These are phyloP conservation scores for Heliocidaris erythrogramma DNA, from an alignment of 35 echinoderm and acorn worm species.

Conservation along the genomic window DNA sequence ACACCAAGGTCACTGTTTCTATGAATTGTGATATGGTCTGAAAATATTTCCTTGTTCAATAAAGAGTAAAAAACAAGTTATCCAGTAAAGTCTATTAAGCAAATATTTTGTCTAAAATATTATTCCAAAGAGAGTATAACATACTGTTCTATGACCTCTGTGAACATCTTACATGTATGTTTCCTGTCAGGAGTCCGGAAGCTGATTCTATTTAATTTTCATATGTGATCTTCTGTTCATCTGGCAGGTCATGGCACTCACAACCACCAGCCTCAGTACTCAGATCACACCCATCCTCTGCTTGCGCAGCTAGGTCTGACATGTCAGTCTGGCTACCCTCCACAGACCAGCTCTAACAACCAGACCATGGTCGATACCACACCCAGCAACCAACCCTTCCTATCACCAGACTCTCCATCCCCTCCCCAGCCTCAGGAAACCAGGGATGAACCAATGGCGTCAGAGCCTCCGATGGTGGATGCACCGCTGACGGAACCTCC, in stretches of 20 bases:
- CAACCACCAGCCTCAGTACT: constrained; percentile 12
- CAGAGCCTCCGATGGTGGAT: not conserved
- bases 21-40: too few species aligned
- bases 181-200: too few species aligned
- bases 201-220: too few species aligned
- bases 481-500: not conserved
- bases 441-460: not conserved
- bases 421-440: not conserved
- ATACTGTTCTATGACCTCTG: too few species aligned
- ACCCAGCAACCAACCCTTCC: not conserved
- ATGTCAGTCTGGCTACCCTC: not conserved
- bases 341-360: not conserved
- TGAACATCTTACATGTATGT: too few species aligned
- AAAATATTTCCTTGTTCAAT: too few species aligned
- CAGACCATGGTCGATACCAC: not conserved
- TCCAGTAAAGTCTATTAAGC: too few species aligned
- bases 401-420: not conserved
- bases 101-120: too few species aligned
- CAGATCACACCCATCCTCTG: not conserved
- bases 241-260: not conserved
- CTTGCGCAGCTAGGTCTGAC: not conserved
- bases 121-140: too few species aligned
- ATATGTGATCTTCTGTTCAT: not conserved
- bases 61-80: too few species aligned
- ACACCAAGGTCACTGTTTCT: too few species aligned